These are phyloP conservation scores for Hexactinellida sp. DNA, from an alignment of 37 sponge, comb jelly and placozoan species.

Conservation along the genomic window DNA sequence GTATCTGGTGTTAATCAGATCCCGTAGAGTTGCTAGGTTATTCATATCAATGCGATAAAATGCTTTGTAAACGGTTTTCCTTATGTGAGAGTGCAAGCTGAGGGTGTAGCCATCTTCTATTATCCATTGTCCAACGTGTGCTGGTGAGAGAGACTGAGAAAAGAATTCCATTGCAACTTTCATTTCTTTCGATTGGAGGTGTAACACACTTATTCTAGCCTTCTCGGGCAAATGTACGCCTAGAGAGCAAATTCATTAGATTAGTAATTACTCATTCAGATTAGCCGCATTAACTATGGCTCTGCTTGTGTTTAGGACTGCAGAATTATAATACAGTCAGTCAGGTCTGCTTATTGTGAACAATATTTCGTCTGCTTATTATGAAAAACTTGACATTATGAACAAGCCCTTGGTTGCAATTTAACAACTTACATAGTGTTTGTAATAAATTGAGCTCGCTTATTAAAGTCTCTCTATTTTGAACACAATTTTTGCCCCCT, in stretches of 20 bases:
- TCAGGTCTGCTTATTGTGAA: too few relatives aligned
- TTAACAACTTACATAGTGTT: too few relatives aligned
- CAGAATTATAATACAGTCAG: too few relatives aligned
- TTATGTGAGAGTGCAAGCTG: conserved; percentile 23
- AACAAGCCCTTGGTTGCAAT: too few relatives aligned
- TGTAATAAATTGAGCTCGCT: too few relatives aligned
- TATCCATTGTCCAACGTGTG: neutral
- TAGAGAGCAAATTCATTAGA: neutral
- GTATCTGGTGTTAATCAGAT: conserved; percentile 36
- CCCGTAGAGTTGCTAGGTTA: conserved; percentile 26
- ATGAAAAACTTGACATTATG: too few relatives aligned
- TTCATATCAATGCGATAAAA: conserved; percentile 25
- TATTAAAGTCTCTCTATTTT: too few relatives aligned
- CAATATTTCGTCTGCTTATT: too few relatives aligned
- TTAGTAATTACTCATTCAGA: too few relatives aligned
- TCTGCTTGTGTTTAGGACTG: too few relatives aligned
- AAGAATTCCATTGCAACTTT: conserved; percentile 32
- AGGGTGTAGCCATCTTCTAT: conserved; percentile 28
- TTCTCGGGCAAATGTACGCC: conserved; percentile 49
- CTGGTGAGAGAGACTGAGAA: neutral
- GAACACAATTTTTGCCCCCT: too few relatives aligned
- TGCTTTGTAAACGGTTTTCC: conserved; percentile 26
- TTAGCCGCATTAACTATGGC: too few relatives aligned
- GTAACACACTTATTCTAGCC: conserved; percentile 27
- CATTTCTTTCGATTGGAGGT: conserved; percentile 27